Base-by-base conservation (phyloP, 2,888 invertebrate genomes). In the Pandemis cinnamomeana region DNA sequence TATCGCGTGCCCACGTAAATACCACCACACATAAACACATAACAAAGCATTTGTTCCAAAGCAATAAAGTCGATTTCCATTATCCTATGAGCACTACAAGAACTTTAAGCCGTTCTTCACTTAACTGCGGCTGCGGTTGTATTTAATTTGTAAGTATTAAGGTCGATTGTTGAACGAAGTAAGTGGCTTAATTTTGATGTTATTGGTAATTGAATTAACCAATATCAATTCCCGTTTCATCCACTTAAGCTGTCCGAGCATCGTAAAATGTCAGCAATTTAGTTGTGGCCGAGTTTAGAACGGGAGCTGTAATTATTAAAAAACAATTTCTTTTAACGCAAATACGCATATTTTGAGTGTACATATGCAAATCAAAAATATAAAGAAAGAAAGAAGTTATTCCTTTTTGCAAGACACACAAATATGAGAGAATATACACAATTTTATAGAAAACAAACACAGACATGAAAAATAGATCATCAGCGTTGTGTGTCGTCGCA, bases 171-270 rank as follows among this genome's bases (percentile, higher is more conserved):
- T 10, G 63, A 36, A 20, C 15, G 42, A 64, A 51, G 6, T 36
- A 13, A 20, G 51, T 27, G 11, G 8, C 27, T 13, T 7, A 0
- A n/a, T 3, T 41, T n/a, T 55, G 0, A 20, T 27, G 63, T 36
- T 48, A 27, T 53, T 53, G 53, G 63, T 64, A 71, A 71, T 71
- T 71, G 20, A 71, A 71, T 71, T 71, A 55, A 71, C 51, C 70
- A 71, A 48, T 69, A 60, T 11, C 46, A 61, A 71, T 71, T 67
- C 27, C 20, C 60, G 15, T 66, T 48, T 41, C 58, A 58, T 71
- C 62, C 42, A 53, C 53, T 70, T 63, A 51, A 41, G 58, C 15
- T 68, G 42, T 62, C 51, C 13, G 70, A 8, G 36, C 51, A 36
- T 71, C 60, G 41, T 51, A 15, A 66, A 51, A 41, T 53, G 63